Conservation (phyloP, 2,888 invertebrate species). For the Campoplex capitator region DNA sequence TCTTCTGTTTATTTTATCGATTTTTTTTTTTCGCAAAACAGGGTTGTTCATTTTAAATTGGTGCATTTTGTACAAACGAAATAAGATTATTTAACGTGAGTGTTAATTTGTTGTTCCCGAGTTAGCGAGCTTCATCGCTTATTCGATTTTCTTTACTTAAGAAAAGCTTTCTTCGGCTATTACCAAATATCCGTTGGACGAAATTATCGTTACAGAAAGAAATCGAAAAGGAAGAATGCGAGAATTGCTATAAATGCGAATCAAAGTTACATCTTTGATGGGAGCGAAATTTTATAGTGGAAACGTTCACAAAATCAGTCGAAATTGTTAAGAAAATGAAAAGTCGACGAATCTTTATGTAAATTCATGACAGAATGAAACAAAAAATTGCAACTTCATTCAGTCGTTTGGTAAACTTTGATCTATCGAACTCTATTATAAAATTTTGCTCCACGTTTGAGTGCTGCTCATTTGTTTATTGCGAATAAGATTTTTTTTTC, state of each 20-base stretch:
- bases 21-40: constrained; percentile 53
- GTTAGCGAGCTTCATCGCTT: constrained; percentile 65
- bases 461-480: background rate
- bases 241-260: background rate
- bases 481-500: too few species aligned
- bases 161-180: constrained; percentile 58
- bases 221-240: background rate
- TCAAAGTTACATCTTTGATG: background rate
- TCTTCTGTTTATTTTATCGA: constrained; percentile 40
- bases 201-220: constrained; percentile 41
- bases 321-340: background rate
- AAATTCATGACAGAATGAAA: background rate
- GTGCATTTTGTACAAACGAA: constrained; percentile 58
- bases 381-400: background rate
- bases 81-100: constrained; percentile 51
- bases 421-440: background rate
- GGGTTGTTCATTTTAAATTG: constrained; percentile 64
- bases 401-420: background rate
- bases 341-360: background rate
- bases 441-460: background rate
- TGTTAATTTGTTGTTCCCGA: constrained; percentile 69
- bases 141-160: constrained; percentile 52
- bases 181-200: constrained; percentile 65
- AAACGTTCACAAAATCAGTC: background rate
- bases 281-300: background rate